Evolutionary conservation across 2,888 invertebrate species (phyloP), one percentile per base, ranked within the genome.

Genomic region (Keiferia lycopersicella): DNA sequence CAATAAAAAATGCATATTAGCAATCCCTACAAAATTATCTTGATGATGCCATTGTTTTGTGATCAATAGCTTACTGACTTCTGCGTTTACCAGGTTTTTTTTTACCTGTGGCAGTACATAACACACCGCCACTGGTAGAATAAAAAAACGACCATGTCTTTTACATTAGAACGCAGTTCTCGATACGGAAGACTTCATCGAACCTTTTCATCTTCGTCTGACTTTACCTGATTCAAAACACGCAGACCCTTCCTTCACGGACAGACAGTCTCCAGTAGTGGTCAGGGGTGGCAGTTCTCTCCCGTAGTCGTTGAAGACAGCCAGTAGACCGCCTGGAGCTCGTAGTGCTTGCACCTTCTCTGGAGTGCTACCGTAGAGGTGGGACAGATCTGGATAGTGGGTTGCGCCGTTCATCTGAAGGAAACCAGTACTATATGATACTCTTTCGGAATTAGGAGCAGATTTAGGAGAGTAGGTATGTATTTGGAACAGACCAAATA

Each of bases 331-430:
- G 0, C 87, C 87, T 58, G 94, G 93, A 38, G 91, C 93, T 59
- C 96, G 86, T 16, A 96, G 77, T 1, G 92, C 83, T 0, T 86
- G 78, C 4, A 94, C 84, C 64, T 94, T 93, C 61, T 93, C 92
- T 0, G 87, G 77, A 41, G 93, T 93, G 8, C 94, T 95, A 0
- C 96, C 96, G 74, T 96, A 97, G 0, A 96, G 90, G 6, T 94
- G 93, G 0, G 96, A 96, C 0, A 94, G 94, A 76, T 97, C 97
- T 3, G 95, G 79, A 70, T 92, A 95, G 70, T 96, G 96, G 0
- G 96, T 94, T 0, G 95, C 94, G 69, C 96, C 95, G 77, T 95
- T 95, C 94, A 95, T 94, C 94, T 95, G 64, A 26, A 18, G 7
- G 6, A 20, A 34, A 16, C 16, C 14, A 12, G 14, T 14, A 14